These are phyloP conservation scores for Rhopalosiphum nymphaeae DNA, from an alignment of 2,888 invertebrate species.

Conservation along the genomic window DNA sequence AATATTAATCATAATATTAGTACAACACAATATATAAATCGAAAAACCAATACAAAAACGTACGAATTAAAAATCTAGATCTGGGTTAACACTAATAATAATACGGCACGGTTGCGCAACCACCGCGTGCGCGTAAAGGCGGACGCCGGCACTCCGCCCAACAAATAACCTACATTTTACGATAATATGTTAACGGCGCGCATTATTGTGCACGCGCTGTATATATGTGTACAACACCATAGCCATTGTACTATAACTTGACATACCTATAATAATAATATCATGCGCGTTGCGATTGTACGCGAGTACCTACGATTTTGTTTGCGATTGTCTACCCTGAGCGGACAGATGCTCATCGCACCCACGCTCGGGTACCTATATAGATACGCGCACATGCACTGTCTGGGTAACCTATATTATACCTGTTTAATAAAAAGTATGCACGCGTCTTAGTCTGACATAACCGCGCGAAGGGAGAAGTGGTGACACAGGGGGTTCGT, in stretches of 20 bases:
- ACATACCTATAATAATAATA: neutral
- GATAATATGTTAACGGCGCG: constrained; percentile 18
- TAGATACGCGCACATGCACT: neutral
- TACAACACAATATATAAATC: neutral
- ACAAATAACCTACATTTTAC: constrained; percentile 55
- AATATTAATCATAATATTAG: no score
- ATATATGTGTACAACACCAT: neutral
- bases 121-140: constrained; percentile 13
- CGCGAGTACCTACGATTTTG: neutral
- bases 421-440: neutral
- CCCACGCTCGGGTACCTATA: neutral
- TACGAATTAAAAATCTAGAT: constrained; percentile 45
- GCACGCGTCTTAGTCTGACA: neutral
- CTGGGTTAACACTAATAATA: constrained; percentile 37
- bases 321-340: neutral
- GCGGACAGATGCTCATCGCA: neutral
- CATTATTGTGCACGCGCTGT: neutral
- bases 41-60: constrained; percentile 5
- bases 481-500: neutral
- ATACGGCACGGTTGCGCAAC: neutral
- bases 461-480: neutral
- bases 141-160: constrained; percentile 47
- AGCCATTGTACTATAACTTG: neutral
- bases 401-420: neutral
- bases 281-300: neutral